These are phyloP conservation scores for Muraenolepis orangiensis DNA, from an alignment of 2,797 vertebrate genomes.

Conservation along the genomic window DNA sequence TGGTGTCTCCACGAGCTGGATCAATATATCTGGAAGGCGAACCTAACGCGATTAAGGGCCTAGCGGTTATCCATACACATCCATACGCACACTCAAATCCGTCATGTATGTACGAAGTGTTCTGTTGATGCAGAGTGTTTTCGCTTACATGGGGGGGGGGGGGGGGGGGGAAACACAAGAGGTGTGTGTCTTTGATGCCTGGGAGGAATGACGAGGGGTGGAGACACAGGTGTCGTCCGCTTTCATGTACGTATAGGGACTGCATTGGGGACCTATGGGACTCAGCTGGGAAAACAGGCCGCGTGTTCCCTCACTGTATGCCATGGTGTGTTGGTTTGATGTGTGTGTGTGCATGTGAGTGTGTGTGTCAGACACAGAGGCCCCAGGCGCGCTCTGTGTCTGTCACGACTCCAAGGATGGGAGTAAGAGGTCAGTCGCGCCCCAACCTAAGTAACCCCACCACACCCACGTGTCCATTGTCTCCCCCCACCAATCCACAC, in stretches of 20 bases:
- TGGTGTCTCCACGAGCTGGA: neutral
- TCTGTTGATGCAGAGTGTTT: neutral
- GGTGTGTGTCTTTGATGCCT: neutral
- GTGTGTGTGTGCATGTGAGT: neutral
- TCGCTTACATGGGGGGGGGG: no score
- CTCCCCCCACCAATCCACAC: neutral
- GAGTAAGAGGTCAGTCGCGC: neutral
- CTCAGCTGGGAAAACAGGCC: constrained; percentile 27
- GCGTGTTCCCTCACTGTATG: constrained; percentile 33
- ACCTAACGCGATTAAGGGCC: no score
- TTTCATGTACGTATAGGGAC: neutral
- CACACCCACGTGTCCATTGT: neutral
- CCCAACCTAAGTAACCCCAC: neutral
- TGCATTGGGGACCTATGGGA: neutral
- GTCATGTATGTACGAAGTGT: neutral
- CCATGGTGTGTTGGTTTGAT: neutral
- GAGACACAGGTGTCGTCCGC: neutral
- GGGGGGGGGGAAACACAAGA: neutral
- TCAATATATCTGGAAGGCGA: neutral
- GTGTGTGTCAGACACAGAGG: no score
- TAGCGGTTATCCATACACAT: neutral
- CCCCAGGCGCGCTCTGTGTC: no score
- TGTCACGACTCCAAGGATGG: neutral
- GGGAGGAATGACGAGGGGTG: neutral
- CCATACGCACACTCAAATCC: neutral